Evolutionary conservation across 2,113 vertebrate species (phyloP), one percentile per base, ranked within the genome.

Genomic region (Xiphophorus maculatus): DNA sequence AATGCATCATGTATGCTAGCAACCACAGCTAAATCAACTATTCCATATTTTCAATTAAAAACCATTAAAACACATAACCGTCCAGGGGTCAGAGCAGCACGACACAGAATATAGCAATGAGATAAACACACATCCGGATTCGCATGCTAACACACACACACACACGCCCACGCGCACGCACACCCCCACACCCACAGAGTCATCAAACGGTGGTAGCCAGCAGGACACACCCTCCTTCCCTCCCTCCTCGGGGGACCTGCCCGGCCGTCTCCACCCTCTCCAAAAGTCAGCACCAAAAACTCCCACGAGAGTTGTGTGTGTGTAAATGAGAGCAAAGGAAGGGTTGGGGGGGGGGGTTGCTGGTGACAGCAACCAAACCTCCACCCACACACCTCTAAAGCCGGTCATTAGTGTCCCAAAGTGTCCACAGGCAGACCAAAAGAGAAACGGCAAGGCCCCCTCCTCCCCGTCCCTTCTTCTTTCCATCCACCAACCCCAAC

Each of bases 351-450:
- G 77, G 73, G 33, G 40, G 40, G 40, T 4, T 13, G 40, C 3
- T 42, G 69, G 74, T 58, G 66, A 74, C 69, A 37, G 81, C 80
- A 86, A 37, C 89, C 91, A 91, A 90, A 91, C 86, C 88, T 86
- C 90, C 83, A 87, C 89, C 89, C 88, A 87, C 89, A 84, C 85
- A 79, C 78, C 79, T 87, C 76, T 79, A 72, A 74, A 72, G 92
- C 84, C 90, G 79, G 80, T 93, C 88, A 94, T 94, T 93, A 93
- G 83, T 66, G 84, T 89, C 89, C 88, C 84, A 89, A 90, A 89
- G 54, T 29, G 40, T 91, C 83, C 85, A 87, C 54, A 32, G 69
- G 77, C 70, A 84, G 83, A 88, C 82, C 67, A 30, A 69, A 87
- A 83, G 89, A 79, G 87, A 79, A 90, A 30, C 66, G 1, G 69